phyloP scores from a whole-genome alignment of 35 echinoderm and acorn worm genomes.

The Eucidaris tribuloides region DNA sequence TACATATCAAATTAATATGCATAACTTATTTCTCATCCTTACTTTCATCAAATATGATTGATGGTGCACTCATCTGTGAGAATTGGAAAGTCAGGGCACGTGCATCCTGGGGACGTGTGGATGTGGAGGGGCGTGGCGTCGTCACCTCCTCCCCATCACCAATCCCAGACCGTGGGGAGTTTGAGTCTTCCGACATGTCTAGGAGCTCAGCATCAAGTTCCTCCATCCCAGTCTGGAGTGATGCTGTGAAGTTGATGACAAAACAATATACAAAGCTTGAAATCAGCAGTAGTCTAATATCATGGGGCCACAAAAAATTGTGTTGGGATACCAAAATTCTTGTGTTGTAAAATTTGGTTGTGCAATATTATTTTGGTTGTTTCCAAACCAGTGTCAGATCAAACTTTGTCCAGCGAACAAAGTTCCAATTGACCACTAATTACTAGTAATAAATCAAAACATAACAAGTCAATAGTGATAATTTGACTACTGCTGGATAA shows the following conservation, averaged over 20 bases:
- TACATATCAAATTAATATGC: too few species aligned
- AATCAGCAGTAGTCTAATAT: too few species aligned
- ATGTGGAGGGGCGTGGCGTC: neutral
- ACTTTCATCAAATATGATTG: conserved; percentile 9
- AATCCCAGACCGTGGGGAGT: conserved; percentile 4
- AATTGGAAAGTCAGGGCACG: too few species aligned
- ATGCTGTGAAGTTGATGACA: neutral
- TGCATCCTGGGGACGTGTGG: neutral
- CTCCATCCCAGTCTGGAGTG: too few species aligned
- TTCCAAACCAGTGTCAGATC: neutral
- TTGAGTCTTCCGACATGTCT: neutral
- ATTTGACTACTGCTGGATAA: too few species aligned
- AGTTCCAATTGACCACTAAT: too few species aligned
- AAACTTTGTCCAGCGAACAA: neutral
- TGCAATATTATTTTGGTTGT: neutral
- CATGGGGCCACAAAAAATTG: neutral
- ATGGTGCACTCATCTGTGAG: conserved; percentile 17
- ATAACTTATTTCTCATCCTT: neutral
- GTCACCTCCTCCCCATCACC: conserved; percentile 7
- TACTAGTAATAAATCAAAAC: too few species aligned
- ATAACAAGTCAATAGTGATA: too few species aligned
- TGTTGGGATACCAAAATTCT: neutral
- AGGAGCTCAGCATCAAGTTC: conserved; percentile 2
- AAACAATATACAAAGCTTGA: neutral
- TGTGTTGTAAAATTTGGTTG: neutral